These are phyloP conservation scores for Phlogophora meticulosa DNA, from an alignment of 2,888 invertebrate genomes.

Conservation along the genomic window DNA sequence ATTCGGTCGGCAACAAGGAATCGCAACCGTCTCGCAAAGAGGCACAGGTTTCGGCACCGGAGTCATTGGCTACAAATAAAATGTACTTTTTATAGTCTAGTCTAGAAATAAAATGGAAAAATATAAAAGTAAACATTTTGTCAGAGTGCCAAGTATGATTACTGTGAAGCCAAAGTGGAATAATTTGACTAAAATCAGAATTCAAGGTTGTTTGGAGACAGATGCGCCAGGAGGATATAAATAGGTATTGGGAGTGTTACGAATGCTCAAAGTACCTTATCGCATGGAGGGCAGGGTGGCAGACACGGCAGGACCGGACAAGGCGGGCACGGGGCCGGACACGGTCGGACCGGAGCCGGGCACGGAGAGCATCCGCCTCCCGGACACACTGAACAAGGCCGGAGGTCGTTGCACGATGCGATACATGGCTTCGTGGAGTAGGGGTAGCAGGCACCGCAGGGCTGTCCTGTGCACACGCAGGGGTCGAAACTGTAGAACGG, in stretches of 20 bases:
- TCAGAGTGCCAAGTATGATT: constrained; percentile 61
- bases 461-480: constrained; percentile 82
- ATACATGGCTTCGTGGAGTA: constrained; percentile 84
- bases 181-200: constrained; percentile 43
- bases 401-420: constrained; percentile 79
- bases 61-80: constrained; percentile 73
- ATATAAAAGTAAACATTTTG: constrained; percentile 54
- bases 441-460: constrained; percentile 86
- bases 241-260: constrained; percentile 16
- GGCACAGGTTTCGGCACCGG: constrained; percentile 73
- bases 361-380: constrained; percentile 88
- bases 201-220: constrained; percentile 47
- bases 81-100: constrained; percentile 35
- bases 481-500: constrained; percentile 87
- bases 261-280: constrained; percentile 74
- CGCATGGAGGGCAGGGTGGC: constrained; percentile 85
- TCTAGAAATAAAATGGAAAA: constrained; percentile 49
- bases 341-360: constrained; percentile 86
- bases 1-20: constrained; percentile 89
- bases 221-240: constrained; percentile 20
- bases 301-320: constrained; percentile 81
- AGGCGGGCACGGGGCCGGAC: constrained; percentile 80
- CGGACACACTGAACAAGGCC: constrained; percentile 84
- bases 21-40: constrained; percentile 83
- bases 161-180: constrained; percentile 42